Base-by-base conservation (phyloP, 1,140 invertebrate species). In the Drosophila prosaltans region DNA sequence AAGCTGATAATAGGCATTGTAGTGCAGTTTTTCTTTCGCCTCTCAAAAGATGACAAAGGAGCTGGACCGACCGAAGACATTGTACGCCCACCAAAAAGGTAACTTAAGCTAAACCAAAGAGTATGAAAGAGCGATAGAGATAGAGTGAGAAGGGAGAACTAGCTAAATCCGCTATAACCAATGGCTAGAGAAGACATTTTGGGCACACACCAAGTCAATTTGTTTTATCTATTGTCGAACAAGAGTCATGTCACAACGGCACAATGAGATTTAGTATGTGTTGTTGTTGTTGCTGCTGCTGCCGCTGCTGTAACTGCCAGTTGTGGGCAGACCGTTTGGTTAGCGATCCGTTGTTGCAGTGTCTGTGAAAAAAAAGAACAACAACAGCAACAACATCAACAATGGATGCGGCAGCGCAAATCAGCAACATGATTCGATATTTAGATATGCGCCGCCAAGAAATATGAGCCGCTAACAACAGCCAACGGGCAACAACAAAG, bases 181-280 rank as follows among this genome's bases (percentile, higher is more conserved):
- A 63, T 65, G 78, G 73, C 68, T 85, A 89, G 84, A 79, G 80
- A 88, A 81, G 88, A 88, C 88, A 91, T 91, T 91, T 91, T 88
- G 89, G 88, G 83, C 88, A 91, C 88, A 91, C 88, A 91, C 89
- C 83, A 91, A 91, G 88, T 91, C 88, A 91, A 91, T 91, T 91
- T 91, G 88, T 91, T 88, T 91, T 91, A 91, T 91, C 88, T 91
- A 91, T 91, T 91, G 88, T 91, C 88, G 82, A 91, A 88, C 88
- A 91, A 88, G 83, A 91, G 89, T 81, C 85, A 90, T 90, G 81
- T 81, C 85, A 89, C 84, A 89, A 81, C 81, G 84, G 85, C 85
- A 84, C 84, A 89, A 88, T 89, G 74, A 89, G 81, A 89, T 88
- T 89, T 88, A 89, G 74, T 81, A 77, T 86, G 76, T 86, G 83